These are phyloP conservation scores for Tapera naevia DNA, from an alignment of 2,797 vertebrate species.

Conservation along the genomic window DNA sequence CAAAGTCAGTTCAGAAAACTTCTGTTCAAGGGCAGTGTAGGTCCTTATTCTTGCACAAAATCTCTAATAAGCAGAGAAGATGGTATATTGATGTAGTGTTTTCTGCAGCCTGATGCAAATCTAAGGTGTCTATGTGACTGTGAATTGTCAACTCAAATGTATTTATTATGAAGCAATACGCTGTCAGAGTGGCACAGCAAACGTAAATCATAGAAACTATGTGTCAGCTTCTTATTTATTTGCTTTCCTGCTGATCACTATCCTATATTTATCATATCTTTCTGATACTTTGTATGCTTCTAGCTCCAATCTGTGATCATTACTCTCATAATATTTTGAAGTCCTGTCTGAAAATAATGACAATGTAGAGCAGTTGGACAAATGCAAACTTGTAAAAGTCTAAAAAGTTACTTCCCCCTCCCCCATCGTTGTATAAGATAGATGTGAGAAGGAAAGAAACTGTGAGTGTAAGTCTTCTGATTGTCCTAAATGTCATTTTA, in stretches of 20 bases:
- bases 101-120: not conserved
- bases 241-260: not conserved
- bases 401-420: not conserved
- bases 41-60: not conserved
- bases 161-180: not conserved
- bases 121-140: not conserved
- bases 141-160: not conserved
- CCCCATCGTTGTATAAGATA: not conserved
- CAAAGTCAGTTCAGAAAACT: not conserved
- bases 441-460: not conserved
- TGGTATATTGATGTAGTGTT: not conserved
- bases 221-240: not conserved
- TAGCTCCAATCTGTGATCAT: not conserved
- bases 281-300: not conserved
- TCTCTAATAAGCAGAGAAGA: not conserved
- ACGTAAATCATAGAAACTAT: not conserved
- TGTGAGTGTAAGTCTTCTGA: not conserved
- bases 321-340: not conserved
- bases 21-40: not conserved
- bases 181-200: not conserved
- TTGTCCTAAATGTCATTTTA: not conserved
- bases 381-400: not conserved
- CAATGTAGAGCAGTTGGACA: not conserved
- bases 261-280: not conserved
- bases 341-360: not conserved